Conservation (phyloP, 53 echinoderm and acorn worm species). For the Echinarachnius parma region DNA sequence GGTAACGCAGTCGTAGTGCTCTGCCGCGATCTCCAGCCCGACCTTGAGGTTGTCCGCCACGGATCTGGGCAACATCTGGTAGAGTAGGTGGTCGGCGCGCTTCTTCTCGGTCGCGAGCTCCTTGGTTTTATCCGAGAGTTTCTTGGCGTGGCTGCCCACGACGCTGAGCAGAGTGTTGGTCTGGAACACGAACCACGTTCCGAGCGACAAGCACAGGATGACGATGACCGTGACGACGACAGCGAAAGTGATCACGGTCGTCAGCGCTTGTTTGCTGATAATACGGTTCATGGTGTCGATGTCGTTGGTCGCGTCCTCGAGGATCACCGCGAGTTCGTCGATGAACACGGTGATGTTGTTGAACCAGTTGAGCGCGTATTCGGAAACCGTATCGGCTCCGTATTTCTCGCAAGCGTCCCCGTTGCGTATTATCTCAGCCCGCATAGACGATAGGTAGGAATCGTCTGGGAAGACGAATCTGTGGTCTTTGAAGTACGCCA, state of each 20-base stretch:
- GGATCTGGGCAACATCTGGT: conserved; percentile 69
- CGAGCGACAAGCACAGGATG: conserved; percentile 50
- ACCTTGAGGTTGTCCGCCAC: conserved; percentile 71
- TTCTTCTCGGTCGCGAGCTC: conserved; percentile 65
- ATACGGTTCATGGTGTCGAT: conserved; percentile 2
- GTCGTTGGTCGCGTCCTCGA: not conserved
- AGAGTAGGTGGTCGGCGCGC: conserved; percentile 61
- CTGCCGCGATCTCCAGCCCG: conserved; percentile 60
- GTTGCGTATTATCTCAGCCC: conserved; percentile 23
- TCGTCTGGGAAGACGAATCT: not conserved
- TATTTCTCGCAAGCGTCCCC: conserved; percentile 25
- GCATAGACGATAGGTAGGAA: conserved; percentile 2
- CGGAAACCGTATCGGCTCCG: conserved; percentile 5
- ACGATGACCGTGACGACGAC: conserved; percentile 43
- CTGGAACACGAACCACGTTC: conserved; percentile 56
- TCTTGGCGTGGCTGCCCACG: conserved; percentile 48
- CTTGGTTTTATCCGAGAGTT: conserved; percentile 54
- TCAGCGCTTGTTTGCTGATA: not conserved
- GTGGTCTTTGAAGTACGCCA: not conserved
- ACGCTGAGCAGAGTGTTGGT: conserved; percentile 44
- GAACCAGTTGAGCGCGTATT: conserved; percentile 51
- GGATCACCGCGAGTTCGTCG: conserved; percentile 21
- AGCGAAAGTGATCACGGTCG: conserved; percentile 32
- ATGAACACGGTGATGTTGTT: conserved; percentile 55
- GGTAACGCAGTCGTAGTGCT: conserved; percentile 70